Evolutionary conservation across 2,888 invertebrate genomes (phyloP).

Genomic region (Plebejus argus): DNA sequence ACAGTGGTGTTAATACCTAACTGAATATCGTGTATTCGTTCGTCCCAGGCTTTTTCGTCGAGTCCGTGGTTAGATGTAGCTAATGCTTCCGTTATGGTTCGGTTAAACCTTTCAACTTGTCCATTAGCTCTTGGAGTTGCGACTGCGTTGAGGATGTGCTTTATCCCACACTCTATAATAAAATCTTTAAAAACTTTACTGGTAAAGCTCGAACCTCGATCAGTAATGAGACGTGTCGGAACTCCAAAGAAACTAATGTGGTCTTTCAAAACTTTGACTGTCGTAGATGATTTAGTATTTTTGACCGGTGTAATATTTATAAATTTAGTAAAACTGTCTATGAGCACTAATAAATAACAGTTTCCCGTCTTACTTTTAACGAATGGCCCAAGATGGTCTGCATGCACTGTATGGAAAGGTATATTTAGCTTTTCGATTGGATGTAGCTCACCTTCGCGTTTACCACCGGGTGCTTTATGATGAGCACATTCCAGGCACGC

Average conservation of each 20-base stretch:
- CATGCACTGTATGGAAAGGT: too few species aligned
- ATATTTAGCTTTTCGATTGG: too few species aligned
- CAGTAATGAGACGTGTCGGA: constrained; percentile 42
- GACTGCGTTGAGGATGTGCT: constrained; percentile 41
- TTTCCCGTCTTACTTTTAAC: constrained; percentile 40
- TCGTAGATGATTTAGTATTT: constrained; percentile 33
- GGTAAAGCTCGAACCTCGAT: constrained; percentile 40
- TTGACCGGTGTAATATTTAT: constrained; percentile 11
- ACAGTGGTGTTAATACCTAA: constrained; percentile 36
- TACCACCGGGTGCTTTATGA: constrained; percentile 42
- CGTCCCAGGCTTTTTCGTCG: constrained; percentile 36
- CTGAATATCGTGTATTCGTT: constrained; percentile 37
- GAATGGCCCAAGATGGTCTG: too few species aligned
- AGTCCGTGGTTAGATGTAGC: constrained; percentile 35
- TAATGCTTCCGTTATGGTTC: constrained; percentile 40
- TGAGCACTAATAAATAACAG: constrained; percentile 39
- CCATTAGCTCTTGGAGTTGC: constrained; percentile 41
- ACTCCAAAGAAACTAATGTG: constrained; percentile 42
- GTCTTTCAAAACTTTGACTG: constrained; percentile 38
- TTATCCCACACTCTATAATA: constrained; percentile 31
- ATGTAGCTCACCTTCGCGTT: constrained; percentile 37
- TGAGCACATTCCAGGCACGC: constrained; percentile 43
- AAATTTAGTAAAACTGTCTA: constrained; percentile 36
- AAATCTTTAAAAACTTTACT: constrained; percentile 39
- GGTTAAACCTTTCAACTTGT: constrained; percentile 37